phyloP scores from a whole-genome alignment of 1,140 invertebrate species.

The Spodoptera litura region DNA sequence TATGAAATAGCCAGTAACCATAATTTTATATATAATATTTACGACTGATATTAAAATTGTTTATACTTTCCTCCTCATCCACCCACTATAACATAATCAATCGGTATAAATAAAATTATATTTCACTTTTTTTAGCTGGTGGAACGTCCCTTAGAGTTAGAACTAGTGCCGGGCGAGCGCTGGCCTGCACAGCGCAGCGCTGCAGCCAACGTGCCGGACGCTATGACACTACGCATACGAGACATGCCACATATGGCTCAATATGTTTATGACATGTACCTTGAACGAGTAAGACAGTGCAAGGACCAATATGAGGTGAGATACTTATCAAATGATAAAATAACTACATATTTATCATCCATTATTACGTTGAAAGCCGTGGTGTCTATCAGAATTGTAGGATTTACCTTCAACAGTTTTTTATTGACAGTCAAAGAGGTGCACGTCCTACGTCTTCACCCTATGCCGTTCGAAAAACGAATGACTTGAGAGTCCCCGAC shows the following conservation, averaged over 20 bases:
- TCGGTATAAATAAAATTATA: neutral
- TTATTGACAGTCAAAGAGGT: no score
- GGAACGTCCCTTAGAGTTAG: constrained; percentile 91
- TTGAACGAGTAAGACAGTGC: constrained; percentile 88
- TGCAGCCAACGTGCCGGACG: constrained; percentile 62
- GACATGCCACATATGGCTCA: constrained; percentile 97
- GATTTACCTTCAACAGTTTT: no score
- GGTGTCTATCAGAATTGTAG: no score
- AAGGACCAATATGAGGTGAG: constrained; percentile 50
- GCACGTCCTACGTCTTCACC: no score
- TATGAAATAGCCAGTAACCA: neutral
- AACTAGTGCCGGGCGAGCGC: constrained; percentile 91
- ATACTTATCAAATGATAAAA: neutral
- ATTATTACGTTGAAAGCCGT: no score
- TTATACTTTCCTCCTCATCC: no score
- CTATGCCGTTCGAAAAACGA: no score
- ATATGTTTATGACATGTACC: constrained; percentile 96
- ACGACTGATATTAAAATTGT: no score
- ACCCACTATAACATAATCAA: no score
- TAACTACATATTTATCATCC: no score
- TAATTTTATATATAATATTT: no score
- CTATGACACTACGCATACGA: constrained; percentile 87
- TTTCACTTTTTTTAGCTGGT: constrained; percentile 77
- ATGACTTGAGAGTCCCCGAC: no score
- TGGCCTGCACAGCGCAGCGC: constrained; percentile 90